Evolutionary conservation across 1,140 invertebrate genomes (phyloP), one percentile per base, ranked within the genome.

Genomic region (Zophobas morio): DNA sequence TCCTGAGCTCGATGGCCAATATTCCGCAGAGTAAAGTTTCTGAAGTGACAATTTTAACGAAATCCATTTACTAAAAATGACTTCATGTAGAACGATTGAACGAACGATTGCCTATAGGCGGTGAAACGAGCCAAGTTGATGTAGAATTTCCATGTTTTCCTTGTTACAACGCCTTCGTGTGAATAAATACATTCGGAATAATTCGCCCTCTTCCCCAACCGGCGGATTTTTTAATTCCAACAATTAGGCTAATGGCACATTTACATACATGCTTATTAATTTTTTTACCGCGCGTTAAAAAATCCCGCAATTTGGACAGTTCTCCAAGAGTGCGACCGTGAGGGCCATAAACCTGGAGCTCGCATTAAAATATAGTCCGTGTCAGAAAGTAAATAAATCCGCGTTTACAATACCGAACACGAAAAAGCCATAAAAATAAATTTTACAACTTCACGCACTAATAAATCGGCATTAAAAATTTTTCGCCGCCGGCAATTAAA

Each of bases 361-460:
- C 39, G 46, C 66, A 70, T 70, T 70, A 70, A 70, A 46, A 70
- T 46, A 42, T 47, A 70, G 66, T 8, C 39, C 66, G 32, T 70
- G 6, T 6, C 34, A 39, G 53, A 56, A 56, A 56, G n/a, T 63
- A 63, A 63, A 63, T 63, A 70, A 70, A 70, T 70, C 66, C 34
- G 40, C 4, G 49, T 33, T 37, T 56, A 46, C 33, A 54, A 37
- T 33, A 56, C 36, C 37, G 20, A 47, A 73, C 71, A 73, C 71
- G 71, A 56, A 73, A 32, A 35, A 35, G 4, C 51, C 51, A 39
- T 73, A 73, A 73, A 73, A 73, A 54, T 73, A 56, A 39, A 56
- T 32, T 54, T 73, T 49, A 73, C 51, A 54, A 56, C 71, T 72
- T 72, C 70, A 72, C 70, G 66, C 42, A 47, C 42, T 71, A 47